phyloP scores from a whole-genome alignment of 2,113 vertebrate genomes.

The Myodes glareolus region DNA sequence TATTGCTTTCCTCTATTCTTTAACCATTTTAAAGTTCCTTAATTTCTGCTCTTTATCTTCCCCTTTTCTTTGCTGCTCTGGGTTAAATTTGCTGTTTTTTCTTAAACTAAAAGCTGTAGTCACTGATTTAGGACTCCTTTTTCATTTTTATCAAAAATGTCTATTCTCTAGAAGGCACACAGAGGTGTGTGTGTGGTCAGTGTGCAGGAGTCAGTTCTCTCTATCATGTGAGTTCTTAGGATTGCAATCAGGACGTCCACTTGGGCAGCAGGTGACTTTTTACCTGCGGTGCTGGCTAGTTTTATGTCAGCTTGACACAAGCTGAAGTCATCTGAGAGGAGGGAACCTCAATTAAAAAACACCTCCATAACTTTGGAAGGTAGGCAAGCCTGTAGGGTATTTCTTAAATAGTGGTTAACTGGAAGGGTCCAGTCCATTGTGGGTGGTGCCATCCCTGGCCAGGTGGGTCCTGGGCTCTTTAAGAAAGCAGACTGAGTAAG shows the following conservation, averaged over 20 bases:
- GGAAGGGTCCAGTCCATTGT: not conserved
- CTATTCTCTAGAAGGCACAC: no score
- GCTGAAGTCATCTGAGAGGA: not conserved
- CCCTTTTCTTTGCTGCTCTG: not conserved
- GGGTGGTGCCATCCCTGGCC: not conserved
- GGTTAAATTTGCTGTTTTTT: conserved; percentile 7
- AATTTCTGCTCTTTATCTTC: conserved; percentile 12
- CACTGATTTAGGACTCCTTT: not conserved
- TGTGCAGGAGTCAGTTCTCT: not conserved
- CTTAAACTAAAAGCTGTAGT: not conserved
- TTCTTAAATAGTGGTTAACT: not conserved
- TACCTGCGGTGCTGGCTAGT: not conserved
- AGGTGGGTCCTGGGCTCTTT: not conserved
- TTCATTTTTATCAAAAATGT: not conserved
- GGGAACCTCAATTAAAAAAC: not conserved
- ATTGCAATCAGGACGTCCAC: not conserved
- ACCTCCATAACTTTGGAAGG: not conserved
- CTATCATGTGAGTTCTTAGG: not conserved
- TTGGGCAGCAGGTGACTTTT: not conserved
- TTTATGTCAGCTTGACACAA: not conserved
- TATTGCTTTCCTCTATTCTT: not conserved
- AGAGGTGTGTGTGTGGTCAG: not conserved
- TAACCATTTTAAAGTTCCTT: conserved; percentile 26
- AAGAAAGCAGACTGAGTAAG: not conserved
- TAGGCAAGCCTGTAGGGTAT: not conserved